These are phyloP conservation scores for Pharmacophagus antenor DNA, from an alignment of 2,888 invertebrate species.

Conservation along the genomic window DNA sequence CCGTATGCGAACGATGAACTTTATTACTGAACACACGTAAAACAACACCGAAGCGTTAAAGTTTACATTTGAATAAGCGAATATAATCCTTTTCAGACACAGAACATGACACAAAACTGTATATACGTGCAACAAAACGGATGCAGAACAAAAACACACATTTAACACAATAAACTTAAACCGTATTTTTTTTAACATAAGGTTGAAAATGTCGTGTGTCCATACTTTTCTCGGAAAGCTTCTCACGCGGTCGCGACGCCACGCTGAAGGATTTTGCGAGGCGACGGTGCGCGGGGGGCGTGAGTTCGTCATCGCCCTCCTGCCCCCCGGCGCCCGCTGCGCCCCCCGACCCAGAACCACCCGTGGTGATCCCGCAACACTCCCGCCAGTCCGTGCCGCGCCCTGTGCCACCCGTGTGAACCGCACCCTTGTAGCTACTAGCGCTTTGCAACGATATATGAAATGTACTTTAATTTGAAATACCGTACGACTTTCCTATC, in stretches of 20 bases:
- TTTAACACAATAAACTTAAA: neutral
- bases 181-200: neutral
- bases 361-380: slow-evolving; percentile 48
- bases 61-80: neutral
- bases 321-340: slow-evolving; percentile 45
- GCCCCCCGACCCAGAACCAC: slow-evolving; percentile 42
- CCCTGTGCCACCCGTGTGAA: slow-evolving; percentile 38
- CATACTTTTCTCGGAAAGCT: slow-evolving; percentile 60
- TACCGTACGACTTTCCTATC: neutral
- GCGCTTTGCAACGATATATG: slow-evolving; percentile 5
- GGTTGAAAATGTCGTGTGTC: neutral
- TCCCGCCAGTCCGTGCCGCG: slow-evolving; percentile 66
- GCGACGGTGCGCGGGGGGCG: slow-evolving; percentile 92
- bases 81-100: neutral
- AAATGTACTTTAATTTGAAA: neutral
- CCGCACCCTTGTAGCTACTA: slow-evolving; percentile 32
- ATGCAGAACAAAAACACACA: neutral
- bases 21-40: neutral
- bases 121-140: slow-evolving; percentile 16
- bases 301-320: slow-evolving; percentile 84
- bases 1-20: neutral
- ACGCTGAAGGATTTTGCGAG: slow-evolving; percentile 96
- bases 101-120: slow-evolving; percentile 13
- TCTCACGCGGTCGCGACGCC: slow-evolving; percentile 78
- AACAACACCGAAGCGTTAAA: neutral